A percentile compares a stretch with the other conserved stretches of the same genome.
Conservation (phyloP, 2,113 vertebrate species). For the Perca fluviatilis region DNA sequence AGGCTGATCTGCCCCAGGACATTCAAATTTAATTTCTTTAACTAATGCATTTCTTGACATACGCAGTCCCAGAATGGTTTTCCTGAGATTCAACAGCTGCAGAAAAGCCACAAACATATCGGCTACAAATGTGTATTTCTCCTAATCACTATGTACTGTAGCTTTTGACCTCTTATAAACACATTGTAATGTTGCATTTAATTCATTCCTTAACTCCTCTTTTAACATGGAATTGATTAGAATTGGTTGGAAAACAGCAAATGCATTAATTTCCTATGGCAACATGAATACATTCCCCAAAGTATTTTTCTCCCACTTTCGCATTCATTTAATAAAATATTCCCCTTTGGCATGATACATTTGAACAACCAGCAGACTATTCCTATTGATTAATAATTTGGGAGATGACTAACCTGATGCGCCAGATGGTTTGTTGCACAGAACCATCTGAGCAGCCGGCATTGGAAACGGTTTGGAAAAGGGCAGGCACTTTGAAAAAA, state of each 20-base stretch:
- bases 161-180: neutral
- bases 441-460: too few species aligned
- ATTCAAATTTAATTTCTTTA: neutral
- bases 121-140: neutral
- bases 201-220: neutral
- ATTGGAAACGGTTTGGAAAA: too few species aligned
- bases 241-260: slow-evolving; percentile 1
- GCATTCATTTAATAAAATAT: slow-evolving; percentile 15
- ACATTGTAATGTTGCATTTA: neutral
- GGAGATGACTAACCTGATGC: neutral
- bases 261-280: slow-evolving; percentile 16
- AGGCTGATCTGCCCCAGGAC: neutral
- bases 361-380: neutral
- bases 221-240: neutral
- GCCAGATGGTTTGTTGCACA: too few species aligned
- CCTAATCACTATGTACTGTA: neutral
- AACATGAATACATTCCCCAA: neutral
- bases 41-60: neutral
- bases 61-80: neutral
- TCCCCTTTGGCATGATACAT: neutral
- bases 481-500: too few species aligned
- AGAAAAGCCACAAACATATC: neutral
- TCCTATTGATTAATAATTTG: slow-evolving; percentile 25
- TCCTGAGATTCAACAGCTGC: neutral
- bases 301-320: slow-evolving; percentile 4